Conservation (phyloP, 2,113 vertebrate species). For the Xenus cinereus region DNA sequence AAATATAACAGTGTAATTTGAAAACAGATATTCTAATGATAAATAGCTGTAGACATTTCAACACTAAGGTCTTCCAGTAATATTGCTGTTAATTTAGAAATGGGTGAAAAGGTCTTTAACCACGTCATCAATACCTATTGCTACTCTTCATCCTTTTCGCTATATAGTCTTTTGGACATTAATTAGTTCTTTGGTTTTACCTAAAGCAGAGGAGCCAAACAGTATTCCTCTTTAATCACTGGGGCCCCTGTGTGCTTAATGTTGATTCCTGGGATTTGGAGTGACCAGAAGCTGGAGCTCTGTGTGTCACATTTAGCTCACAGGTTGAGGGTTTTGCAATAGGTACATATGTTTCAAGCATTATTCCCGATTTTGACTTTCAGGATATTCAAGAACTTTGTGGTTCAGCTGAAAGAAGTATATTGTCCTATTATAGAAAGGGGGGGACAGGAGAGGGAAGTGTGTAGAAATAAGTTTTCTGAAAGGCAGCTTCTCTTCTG, state of each 20-base stretch:
- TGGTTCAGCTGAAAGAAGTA: conserved; percentile 23
- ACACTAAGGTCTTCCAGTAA: background rate
- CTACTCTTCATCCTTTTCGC: background rate
- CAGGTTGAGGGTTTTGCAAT: background rate
- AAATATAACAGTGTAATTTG: background rate
- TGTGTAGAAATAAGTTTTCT: background rate
- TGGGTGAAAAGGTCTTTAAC: background rate
- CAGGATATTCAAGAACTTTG: background rate
- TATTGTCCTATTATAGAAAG: background rate
- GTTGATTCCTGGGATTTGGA: background rate
- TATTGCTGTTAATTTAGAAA: background rate
- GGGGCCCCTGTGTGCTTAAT: background rate
- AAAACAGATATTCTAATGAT: background rate
- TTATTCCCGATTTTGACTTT: conserved; percentile 13
- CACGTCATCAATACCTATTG: background rate
- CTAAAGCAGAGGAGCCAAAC: background rate
- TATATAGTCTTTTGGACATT: background rate
- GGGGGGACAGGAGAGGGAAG: background rate
- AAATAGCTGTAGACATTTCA: background rate
- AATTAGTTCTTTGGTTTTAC: background rate
- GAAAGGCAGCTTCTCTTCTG: conserved; percentile 25
- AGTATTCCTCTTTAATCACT: background rate
- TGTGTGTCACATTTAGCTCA: background rate
- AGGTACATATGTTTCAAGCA: background rate
- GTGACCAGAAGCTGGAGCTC: background rate